These are phyloP conservation scores for Pegoplata infirma DNA, from an alignment of 2,888 invertebrate genomes.

Conservation along the genomic window DNA sequence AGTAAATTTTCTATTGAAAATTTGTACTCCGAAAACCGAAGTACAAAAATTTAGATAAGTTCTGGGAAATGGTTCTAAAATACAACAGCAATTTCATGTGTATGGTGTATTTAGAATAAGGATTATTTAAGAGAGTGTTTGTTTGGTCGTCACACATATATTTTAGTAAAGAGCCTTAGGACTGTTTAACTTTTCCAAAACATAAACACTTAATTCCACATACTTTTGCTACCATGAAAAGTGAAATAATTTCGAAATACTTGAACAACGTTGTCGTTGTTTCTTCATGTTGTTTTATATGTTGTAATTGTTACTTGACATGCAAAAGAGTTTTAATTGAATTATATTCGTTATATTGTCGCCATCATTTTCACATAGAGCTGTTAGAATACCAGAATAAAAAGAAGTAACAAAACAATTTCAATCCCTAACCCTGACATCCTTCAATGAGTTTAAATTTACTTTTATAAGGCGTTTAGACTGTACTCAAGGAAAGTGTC, in stretches of 20 bases:
- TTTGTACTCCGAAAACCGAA: too few relatives aligned
- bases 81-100: neutral
- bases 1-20: too few relatives aligned
- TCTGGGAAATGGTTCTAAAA: too few relatives aligned
- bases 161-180: conserved; percentile 49
- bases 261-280: conserved; percentile 28
- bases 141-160: conserved; percentile 44
- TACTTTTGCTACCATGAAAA: conserved; percentile 5
- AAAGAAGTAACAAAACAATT: conserved; percentile 3
- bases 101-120: conserved; percentile 50
- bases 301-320: conserved; percentile 75
- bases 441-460: neutral
- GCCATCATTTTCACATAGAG: conserved; percentile 43
- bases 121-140: conserved; percentile 40
- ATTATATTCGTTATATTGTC: conserved; percentile 74
- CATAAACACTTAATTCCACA: conserved; percentile 58
- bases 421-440: neutral
- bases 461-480: conserved; percentile 10
- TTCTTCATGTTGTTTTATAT: conserved; percentile 25
- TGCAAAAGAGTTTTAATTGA: conserved; percentile 77
- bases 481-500: neutral
- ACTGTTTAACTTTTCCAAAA: conserved; percentile 60
- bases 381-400: neutral
- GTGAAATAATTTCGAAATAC: conserved; percentile 45
- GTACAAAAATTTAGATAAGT: too few relatives aligned